Percentiles rank a stretch among this genome's conserved stretches.
These are phyloP conservation scores for Scarus forsteni DNA, from an alignment of 2,797 vertebrate species.

Conservation along the genomic window DNA sequence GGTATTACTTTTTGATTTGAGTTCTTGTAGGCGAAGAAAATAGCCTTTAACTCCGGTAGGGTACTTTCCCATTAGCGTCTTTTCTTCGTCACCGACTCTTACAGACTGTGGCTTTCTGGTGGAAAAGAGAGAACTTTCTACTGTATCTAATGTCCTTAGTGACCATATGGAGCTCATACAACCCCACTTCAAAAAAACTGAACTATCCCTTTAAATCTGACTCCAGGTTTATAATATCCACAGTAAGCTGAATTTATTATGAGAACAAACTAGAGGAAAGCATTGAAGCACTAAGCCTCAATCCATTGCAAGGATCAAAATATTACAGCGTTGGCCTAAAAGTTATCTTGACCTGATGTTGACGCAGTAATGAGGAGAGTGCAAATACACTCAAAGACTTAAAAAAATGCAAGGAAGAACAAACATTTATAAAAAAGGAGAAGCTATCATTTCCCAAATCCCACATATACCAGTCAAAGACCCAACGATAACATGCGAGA, in stretches of 20 bases:
- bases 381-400: neutral
- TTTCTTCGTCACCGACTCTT: too few species aligned
- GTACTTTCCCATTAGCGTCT: too few species aligned
- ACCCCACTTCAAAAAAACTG: too few species aligned
- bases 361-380: neutral
- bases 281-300: neutral
- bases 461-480: conserved; percentile 8
- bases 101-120: too few species aligned
- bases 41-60: too few species aligned
- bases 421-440: conserved; percentile 1
- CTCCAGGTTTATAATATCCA: too few species aligned
- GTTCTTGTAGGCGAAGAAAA: too few species aligned
- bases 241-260: neutral
- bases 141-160: too few species aligned
- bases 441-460: neutral
- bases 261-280: conserved; percentile 1
- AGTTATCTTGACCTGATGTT: neutral
- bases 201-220: too few species aligned
- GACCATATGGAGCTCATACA: too few species aligned
- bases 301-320: neutral
- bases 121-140: too few species aligned
- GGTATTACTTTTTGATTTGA: too few species aligned
- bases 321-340: neutral
- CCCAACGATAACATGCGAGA: conserved; percentile 13
- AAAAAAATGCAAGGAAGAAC: neutral